Evolutionary conservation across 2,888 invertebrate species (phyloP).

Genomic region (Leucophora obtusa): DNA sequence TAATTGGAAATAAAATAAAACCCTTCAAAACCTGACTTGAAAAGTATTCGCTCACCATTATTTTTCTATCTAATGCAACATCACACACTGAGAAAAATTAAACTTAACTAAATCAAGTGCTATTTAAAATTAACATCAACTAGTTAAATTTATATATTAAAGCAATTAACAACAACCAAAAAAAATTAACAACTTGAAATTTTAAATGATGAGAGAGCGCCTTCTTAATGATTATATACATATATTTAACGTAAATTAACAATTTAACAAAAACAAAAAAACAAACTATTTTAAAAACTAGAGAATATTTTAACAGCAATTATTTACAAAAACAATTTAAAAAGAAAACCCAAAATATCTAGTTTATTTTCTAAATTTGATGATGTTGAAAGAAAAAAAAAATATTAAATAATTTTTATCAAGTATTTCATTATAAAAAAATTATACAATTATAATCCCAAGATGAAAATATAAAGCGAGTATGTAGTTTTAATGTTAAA

Average conservation of each 20-base stretch:
- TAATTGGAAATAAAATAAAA: background rate
- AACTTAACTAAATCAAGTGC: slow-evolving; percentile 21
- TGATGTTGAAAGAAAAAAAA: background rate
- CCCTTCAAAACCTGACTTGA: background rate
- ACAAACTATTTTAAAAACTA: slow-evolving; percentile 54
- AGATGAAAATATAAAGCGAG: slow-evolving; percentile 5
- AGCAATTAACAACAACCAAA: slow-evolving; percentile 26
- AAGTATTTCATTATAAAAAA: background rate
- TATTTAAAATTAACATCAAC: slow-evolving; percentile 32
- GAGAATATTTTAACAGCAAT: slow-evolving; percentile 50
- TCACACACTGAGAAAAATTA: slow-evolving; percentile 5
- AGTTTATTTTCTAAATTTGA: background rate
- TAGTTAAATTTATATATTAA: slow-evolving; percentile 19
- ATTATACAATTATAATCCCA: background rate
- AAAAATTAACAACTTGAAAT: slow-evolving; percentile 11
- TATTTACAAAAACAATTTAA: slow-evolving; percentile 54
- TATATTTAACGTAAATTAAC: slow-evolving; percentile 8
- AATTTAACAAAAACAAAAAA: slow-evolving; percentile 13
- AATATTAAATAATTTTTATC: background rate
- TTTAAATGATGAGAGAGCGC: slow-evolving; percentile 29
- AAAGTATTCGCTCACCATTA: slow-evolving; percentile 8
- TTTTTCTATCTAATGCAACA: background rate
- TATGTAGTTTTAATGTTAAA: slow-evolving; percentile 45
- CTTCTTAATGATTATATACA: slow-evolving; percentile 46
- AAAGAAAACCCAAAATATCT: slow-evolving; percentile 17